Conservation (phyloP, 64 coral and sea anemone genomes). For the Stichodactyla mertensii region DNA sequence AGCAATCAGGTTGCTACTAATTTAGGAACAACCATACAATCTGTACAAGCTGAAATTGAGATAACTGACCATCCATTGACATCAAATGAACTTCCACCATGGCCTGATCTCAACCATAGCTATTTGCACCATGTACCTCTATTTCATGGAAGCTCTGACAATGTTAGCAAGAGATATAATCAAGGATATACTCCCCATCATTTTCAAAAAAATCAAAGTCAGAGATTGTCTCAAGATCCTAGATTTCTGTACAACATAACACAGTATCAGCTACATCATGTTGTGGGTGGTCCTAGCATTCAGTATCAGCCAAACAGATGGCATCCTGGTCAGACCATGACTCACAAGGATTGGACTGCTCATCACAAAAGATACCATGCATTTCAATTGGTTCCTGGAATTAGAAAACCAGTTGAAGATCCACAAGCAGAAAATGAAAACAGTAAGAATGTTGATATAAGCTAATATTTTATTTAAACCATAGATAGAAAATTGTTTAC, state of each 20-base stretch:
- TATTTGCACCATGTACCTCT: neutral
- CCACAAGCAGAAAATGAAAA: no score
- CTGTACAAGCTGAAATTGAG: neutral
- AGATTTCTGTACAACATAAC: neutral
- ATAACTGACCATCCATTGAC: neutral
- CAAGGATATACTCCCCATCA: neutral
- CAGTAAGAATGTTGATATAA: no score
- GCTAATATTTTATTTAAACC: no score
- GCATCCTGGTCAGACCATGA: neutral
- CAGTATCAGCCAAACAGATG: neutral
- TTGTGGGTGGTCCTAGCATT: neutral
- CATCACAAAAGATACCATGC: no score
- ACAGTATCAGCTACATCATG: neutral
- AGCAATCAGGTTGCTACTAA: neutral
- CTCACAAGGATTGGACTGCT: no score
- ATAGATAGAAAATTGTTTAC: no score
- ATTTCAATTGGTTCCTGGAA: no score
- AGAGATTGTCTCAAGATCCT: neutral
- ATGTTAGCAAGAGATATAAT: neutral
- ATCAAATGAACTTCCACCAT: slow-evolving; percentile 17
- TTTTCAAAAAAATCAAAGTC: neutral
- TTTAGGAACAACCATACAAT: neutral
- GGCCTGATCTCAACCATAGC: neutral
- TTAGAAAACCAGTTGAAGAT: no score
- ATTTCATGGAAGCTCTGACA: neutral